Base-by-base conservation (phyloP, 2,888 invertebrate genomes). In the Drosophila borborema region DNA sequence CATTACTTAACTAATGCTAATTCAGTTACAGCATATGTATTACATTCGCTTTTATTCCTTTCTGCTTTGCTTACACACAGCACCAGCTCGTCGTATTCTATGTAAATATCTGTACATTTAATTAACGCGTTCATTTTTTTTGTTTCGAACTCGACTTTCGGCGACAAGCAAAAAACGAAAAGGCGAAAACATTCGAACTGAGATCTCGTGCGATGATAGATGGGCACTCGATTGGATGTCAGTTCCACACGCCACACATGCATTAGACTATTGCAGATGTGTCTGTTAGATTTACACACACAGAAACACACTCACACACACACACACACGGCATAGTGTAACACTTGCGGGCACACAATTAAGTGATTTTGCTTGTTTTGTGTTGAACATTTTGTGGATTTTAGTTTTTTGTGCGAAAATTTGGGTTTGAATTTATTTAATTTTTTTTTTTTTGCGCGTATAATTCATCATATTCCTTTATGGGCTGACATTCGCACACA, bases 281-380 rank as follows among this genome's bases (percentile, higher is more conserved):
- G 77, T 78, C 74, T 76, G 73, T 68, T 71, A 76, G 67, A 80
- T 76, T 82, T 45, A 80, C 56, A 75, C 23, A 18, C 41, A 64
- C 18, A 72, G 0, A 46, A 10, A 56, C 48, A 81, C 46, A 80
- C 51, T 71, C 34, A n/a, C 55, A 64, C 51, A 63, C 36, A 61
- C n/a, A 54, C 49, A 58, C 28, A n/a, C 7, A 56, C 23, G 16
- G 48, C 16, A 61, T 10, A 45, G 64, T 62, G 72, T 63, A 74
- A 79, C 74, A 74, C 71, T 80, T 75, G 81, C 31, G 62, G 61
- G 64, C 81, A 54, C 82, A 79, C 85, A 89, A 84, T 81, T 84
- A 81, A 84, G 82, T 86, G 86, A 89, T 84, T 87, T 84, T 81
- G 75, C 81, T 81, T 86, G 88, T 88, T 82, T 82, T 76, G 70